Evolutionary conservation across 2,113 vertebrate species (phyloP).

Genomic region (Passer domesticus): DNA sequence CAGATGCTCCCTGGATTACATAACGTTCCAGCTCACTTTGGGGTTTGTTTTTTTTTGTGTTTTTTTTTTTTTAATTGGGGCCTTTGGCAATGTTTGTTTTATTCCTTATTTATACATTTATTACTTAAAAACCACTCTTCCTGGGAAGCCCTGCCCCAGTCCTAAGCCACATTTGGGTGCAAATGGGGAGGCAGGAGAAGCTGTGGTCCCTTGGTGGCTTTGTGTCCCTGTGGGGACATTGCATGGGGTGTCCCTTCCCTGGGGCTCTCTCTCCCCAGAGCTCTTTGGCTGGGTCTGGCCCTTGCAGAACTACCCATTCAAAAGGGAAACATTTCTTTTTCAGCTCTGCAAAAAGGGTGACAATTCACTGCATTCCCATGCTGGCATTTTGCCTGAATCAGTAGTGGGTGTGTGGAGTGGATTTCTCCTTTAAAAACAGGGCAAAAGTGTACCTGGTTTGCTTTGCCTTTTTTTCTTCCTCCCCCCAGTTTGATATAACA

Average conservation of each 20-base stretch:
- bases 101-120: constrained; percentile 6
- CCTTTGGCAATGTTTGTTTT: constrained; percentile 41
- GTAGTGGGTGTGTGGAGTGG: accelerated
- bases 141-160: not conserved
- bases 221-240: accelerated
- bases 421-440: not conserved
- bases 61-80: not conserved
- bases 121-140: not conserved
- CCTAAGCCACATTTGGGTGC: not conserved
- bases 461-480: not conserved
- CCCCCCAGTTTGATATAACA: not conserved
- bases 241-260: accelerated
- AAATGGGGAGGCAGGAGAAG: not conserved
- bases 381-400: not conserved
- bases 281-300: not conserved
- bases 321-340: not conserved
- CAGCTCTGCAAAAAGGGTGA: not conserved
- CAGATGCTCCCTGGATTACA: constrained; percentile 40
- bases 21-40: constrained; percentile 9
- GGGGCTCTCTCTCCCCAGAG: not conserved
- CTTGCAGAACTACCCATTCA: not conserved
- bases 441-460: not conserved
- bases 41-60: not conserved
- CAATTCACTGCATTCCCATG: not conserved
- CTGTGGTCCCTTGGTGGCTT: not conserved